phyloP scores from a whole-genome alignment of 37 sponge, comb jelly and placozoan genomes.

The Halichondria panicea region DNA sequence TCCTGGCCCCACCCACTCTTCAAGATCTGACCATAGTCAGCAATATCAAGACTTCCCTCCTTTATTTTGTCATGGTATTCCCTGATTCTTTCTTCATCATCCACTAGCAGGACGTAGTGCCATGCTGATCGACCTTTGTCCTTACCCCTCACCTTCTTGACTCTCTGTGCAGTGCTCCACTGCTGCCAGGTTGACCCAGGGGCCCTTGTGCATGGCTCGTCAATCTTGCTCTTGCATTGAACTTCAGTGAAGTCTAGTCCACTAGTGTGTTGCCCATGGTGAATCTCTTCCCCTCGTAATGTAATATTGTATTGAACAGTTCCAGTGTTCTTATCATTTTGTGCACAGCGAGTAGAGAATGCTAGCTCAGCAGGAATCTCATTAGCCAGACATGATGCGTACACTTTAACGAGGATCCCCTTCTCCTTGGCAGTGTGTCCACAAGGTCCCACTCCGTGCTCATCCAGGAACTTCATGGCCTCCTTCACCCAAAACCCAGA shows the following conservation, averaged over 20 bases:
- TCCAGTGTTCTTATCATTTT: conserved; percentile 19
- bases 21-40: conserved; percentile 59
- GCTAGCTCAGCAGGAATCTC: neutral
- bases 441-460: conserved; percentile 53
- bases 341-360: neutral
- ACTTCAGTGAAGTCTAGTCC: neutral
- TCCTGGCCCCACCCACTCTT: conserved; percentile 73
- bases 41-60: conserved; percentile 3
- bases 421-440: conserved; percentile 65
- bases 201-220: conserved; percentile 13
- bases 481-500: conserved; percentile 55
- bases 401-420: conserved; percentile 58
- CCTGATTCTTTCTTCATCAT: conserved; percentile 20
- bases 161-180: neutral
- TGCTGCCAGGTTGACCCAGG: conserved; percentile 18
- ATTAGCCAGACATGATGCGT: conserved; percentile 33
- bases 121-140: conserved; percentile 32
- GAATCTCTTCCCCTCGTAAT: no score
- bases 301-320: no score
- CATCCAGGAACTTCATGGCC: conserved; percentile 42
- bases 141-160: conserved; percentile 13
- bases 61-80: conserved; percentile 11
- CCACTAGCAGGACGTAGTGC: conserved; percentile 58
- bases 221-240: neutral
- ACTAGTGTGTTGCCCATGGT: no score